phyloP scores from a whole-genome alignment of 2,888 invertebrate genomes.

The Acanthopleura granulata region DNA sequence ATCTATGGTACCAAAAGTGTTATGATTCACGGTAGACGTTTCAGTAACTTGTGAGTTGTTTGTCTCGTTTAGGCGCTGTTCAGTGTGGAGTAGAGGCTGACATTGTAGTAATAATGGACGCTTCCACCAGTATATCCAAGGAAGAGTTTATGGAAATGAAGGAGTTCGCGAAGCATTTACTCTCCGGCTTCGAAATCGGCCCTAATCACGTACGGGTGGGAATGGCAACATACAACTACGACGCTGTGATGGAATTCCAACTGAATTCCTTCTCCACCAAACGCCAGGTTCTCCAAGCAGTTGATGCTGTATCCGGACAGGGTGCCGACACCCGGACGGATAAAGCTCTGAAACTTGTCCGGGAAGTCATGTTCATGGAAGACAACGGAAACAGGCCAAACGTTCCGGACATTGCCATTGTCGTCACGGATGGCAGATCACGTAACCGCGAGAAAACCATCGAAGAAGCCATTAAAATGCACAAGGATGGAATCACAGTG shows the following conservation, averaged over 20 bases:
- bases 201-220: conserved; percentile 10
- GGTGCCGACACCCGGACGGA: conserved; percentile 7
- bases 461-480: not conserved
- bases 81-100: conserved; percentile 11
- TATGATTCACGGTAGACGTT: too few species aligned
- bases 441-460: conserved; percentile 16
- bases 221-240: conserved; percentile 7
- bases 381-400: conserved; percentile 26
- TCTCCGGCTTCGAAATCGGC: conserved; percentile 12
- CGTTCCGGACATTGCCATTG: conserved; percentile 27
- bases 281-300: not conserved
- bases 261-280: conserved; percentile 9
- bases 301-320: not conserved
- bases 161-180: conserved; percentile 2
- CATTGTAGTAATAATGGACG: not conserved
- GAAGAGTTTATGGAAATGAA: conserved; percentile 7
- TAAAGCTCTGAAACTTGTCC: not conserved
- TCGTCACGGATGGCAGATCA: conserved; percentile 32
- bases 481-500: not conserved
- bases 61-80: too few species aligned
- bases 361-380: conserved; percentile 18
- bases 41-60: too few species aligned
- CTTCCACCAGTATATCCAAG: not conserved
- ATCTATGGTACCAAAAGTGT: too few species aligned
- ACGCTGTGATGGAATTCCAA: conserved; percentile 10